Base-by-base conservation (phyloP, 2,797 vertebrate genomes). In the Cheirogaleus major region DNA sequence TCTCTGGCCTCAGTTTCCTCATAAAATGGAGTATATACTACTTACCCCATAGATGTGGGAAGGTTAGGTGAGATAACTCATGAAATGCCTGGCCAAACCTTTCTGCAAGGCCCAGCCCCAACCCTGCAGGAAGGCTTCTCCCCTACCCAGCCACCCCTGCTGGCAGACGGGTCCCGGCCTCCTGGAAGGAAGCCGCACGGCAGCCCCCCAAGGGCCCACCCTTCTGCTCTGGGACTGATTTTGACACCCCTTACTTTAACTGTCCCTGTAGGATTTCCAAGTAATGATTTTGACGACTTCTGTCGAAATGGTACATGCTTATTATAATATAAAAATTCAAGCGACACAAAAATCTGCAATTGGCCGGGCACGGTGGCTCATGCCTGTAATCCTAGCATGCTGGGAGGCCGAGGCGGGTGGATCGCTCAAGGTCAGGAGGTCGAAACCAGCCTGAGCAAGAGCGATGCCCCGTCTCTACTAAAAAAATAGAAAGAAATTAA, bases 1-100 rank as follows among this genome's bases (percentile, higher is more conserved):
- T n/a, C 59, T 43, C 91, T 32, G 78, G 43, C n/a, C 79, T 96
- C 32, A 27, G 41, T 14, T 85, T 92, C 72, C 73, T 30, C 30
- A 38, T 32, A 23, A 79, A n/a, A 50, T 57, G 35, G 38, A 73
- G 30, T 18, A 10, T 20, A 45, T 32, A 4, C 6, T 17, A 10
- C 32, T 18, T 15, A 48, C 45, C 35, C 45, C 25, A 10, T 2
- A 57, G 73, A 63, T 32, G 6, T 22, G 14, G 38, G 57, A 59
- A 57, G 55, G 8, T 7, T 20, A n/a, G 59, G 30, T 11, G 27
- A 25, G 55, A 38, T 11, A 41, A 81, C 27, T 20, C 15, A 11
- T 8, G n/a, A 25, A 75, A 15, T 1, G 0, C 79, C 45, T 48
- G 27, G 88, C 41, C 35, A 90, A 81, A 45, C 25, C 63, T 17